Conservation (phyloP, 2,888 invertebrate genomes). For the Drosophila atroscutellata region DNA sequence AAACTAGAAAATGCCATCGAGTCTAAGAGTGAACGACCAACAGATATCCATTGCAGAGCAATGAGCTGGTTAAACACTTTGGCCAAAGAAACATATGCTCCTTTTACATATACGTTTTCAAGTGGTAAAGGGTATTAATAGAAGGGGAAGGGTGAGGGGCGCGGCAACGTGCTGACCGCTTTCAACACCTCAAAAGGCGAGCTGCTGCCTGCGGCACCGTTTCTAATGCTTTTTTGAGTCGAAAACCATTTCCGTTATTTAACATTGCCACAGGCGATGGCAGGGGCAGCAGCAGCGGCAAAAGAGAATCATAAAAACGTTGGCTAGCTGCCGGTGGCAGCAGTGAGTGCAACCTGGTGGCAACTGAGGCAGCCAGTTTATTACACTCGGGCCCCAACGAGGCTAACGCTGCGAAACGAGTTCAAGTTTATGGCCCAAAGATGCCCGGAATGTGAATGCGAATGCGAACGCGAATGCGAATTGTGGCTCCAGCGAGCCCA, state of each 20-base stretch:
- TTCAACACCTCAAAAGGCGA: slow-evolving; percentile 69
- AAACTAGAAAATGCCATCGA: background rate
- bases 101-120: no score
- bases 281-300: slow-evolving; percentile 7
- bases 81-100: background rate
- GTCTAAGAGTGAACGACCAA: background rate
- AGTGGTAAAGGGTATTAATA: background rate
- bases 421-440: slow-evolving; percentile 76
- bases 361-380: slow-evolving; percentile 48
- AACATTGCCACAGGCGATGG: slow-evolving; percentile 46
- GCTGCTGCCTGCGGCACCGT: slow-evolving; percentile 19
- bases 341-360: slow-evolving; percentile 36
- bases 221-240: slow-evolving; percentile 58
- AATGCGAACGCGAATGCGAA: slow-evolving; percentile 38
- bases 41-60: background rate
- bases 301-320: slow-evolving; percentile 48
- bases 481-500: slow-evolving; percentile 7
- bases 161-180: slow-evolving; percentile 39
- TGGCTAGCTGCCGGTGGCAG: slow-evolving; percentile 38
- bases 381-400: slow-evolving; percentile 27
- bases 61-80: background rate
- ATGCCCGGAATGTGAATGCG: slow-evolving; percentile 50
- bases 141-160: background rate
- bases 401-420: slow-evolving; percentile 73
- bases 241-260: slow-evolving; percentile 74